Evolutionary conservation across 64 coral and sea anemone species (phyloP), one percentile per base, ranked within the genome.

Genomic region (Actinia tenebrosa): DNA sequence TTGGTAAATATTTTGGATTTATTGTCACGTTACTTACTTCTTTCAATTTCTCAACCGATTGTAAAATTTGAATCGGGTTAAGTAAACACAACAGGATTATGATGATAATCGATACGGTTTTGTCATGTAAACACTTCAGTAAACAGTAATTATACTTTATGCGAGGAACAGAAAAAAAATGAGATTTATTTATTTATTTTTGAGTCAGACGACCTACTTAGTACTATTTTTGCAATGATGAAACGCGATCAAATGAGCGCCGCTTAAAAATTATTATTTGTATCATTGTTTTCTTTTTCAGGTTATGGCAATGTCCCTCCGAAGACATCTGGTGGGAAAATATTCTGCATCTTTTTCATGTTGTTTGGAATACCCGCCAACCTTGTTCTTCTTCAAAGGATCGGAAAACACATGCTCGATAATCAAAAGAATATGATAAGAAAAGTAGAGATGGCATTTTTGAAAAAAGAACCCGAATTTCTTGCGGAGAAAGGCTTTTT

Each of bases 251-350:
- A 37, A 37, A 1, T 37, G 30, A 37, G 30, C 30, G 30, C 30
- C 30, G 30, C 30, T 37, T 37, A 37, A 37, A 37, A 37, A 37
- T 1, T 1, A 26, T 79, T 79, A 46, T 26, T 79, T 44, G 3
- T 10, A 79, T 42, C 5, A 44, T 25, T 25, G 16, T n/a, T 6
- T 80, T 68, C 45, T 86, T 43, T 86, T 23, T 5, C 42, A 91
- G 89, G 89, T 18, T 91, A 91, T 53, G 89, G 89, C 19, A 85
- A 91, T 81, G 84, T 91, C 4, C n/a, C 10, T 3, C 89, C 89
- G 0, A 61, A 58, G 20, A 86, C 89, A 23, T 1, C 17, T 42
- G 46, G 69, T 22, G 89, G 89, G 17, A 91, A 86, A 60, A 75
- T 60, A 16, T 44, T 91, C 17, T 91, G 84, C 44, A 60, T 80